Evolutionary conservation across 1,140 invertebrate genomes (phyloP), one percentile per base, ranked within the genome.

Genomic region (Drosophila lacteicornis): DNA sequence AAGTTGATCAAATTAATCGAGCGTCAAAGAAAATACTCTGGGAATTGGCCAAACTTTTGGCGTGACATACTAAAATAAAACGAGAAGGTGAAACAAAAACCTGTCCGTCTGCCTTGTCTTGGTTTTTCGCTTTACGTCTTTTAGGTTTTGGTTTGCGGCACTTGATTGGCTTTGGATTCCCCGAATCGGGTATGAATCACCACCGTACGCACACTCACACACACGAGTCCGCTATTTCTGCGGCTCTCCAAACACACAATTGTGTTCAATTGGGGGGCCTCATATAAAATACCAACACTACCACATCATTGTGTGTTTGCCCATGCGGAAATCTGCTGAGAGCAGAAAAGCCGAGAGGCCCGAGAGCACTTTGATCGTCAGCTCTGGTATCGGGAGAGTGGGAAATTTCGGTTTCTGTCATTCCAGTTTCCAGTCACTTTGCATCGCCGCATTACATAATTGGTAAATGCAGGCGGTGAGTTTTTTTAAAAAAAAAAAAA

Each of bases 131-230:
- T 73, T 56, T 40, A 56, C 53, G 53, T 40, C 15, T 38, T 40
- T 56, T 56, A 40, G 36, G 53, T 22, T 55, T 55, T 15, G 19
- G 53, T 55, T 79, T 55, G 53, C 56, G 60, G 80, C 83, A 88
- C 67, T 87, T 88, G 80, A 67, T 83, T 80, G 59, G 71, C 70
- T 83, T 85, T 70, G 82, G 83, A 84, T 90, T 90, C 84, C 84
- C 84, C 85, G 81, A 88, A 88, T 66, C 57, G 40, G 12, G 19
- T 11, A 71, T 88, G 84, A 88, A 69, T 88, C 84, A 88, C 71
- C 65, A 25, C 7, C 57, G 27, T 13, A 38, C 53, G 19, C 36
- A n/a, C 38, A 55, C 51, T 22, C 53, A 38, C 42, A 50, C 46
- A 74, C 36, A 33, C 55, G 40, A 43, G 51, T 43, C 22, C 36